Conservation (phyloP, 2,113 vertebrate species). For the Isurus oxyrinchus region DNA sequence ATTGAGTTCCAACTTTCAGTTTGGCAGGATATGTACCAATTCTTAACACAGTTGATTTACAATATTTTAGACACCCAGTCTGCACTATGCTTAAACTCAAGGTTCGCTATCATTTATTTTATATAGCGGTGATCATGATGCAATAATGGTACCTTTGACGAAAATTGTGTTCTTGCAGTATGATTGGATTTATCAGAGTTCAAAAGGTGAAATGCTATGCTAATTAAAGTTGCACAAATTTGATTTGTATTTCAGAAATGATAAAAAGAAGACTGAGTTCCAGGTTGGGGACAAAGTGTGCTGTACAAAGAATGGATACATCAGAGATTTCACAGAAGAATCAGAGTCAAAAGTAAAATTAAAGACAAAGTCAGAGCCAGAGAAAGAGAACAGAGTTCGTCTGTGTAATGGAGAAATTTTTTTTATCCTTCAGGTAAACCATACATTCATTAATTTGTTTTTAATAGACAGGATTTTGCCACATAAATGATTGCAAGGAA, state of each 20-base stretch:
- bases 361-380: slow-evolving; percentile 41
- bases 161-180: neutral
- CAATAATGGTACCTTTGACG: neutral
- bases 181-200: neutral
- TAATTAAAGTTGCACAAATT: neutral
- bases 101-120: neutral
- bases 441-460: neutral
- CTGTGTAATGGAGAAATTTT: slow-evolving; percentile 79
- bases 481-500: neutral
- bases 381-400: slow-evolving; percentile 42
- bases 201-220: neutral
- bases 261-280: slow-evolving; percentile 52
- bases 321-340: slow-evolving; percentile 50
- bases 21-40: neutral
- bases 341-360: neutral
- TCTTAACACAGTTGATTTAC: neutral
- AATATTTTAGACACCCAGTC: neutral
- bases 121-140: neutral
- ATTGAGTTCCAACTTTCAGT: neutral
- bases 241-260: slow-evolving; percentile 38
- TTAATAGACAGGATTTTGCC: neutral
- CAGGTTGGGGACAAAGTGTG: slow-evolving; percentile 66
- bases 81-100: neutral
- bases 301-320: slow-evolving; percentile 61
- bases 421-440: slow-evolving; percentile 61